Percentiles rank a stretch among this genome's conserved stretches.
phyloP scores from a whole-genome alignment of 2,888 invertebrate species.

The Hydrotaea cyrtoneurina region DNA sequence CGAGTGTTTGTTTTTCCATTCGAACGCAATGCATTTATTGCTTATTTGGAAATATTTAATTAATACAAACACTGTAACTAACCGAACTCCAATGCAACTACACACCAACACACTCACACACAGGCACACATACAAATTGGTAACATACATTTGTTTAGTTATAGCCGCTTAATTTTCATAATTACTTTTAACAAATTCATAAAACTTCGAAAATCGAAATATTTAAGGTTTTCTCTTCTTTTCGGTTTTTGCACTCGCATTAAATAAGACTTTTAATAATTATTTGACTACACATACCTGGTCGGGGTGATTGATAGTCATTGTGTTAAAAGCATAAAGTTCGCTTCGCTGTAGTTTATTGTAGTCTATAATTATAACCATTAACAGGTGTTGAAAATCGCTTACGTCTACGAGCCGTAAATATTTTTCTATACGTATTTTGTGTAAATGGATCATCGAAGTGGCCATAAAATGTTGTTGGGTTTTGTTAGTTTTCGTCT shows the following conservation, averaged over 20 bases:
- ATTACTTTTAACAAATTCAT: not conserved
- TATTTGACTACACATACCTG: too few species aligned
- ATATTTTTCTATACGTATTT: not conserved
- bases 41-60: conserved; percentile 48
- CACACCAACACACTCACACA: not conserved
- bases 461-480: not conserved
- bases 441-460: not conserved
- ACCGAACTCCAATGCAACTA: too few species aligned
- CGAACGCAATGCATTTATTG: conserved; percentile 53
- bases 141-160: too few species aligned
- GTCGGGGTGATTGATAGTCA: conserved; percentile 10
- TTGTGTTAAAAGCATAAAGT: not conserved
- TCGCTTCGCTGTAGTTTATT: not conserved
- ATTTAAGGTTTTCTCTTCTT: too few species aligned
- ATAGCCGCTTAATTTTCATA: too few species aligned
- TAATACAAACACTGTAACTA: not conserved
- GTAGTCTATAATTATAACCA: not conserved
- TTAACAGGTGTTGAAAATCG: conserved; percentile 34
- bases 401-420: not conserved
- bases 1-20: not conserved
- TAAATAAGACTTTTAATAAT: not conserved
- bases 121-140: not conserved
- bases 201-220: not conserved
- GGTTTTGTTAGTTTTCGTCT: too few species aligned
- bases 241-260: not conserved